These are phyloP conservation scores for Holocentrus rufus DNA, from an alignment of 2,797 vertebrate genomes.

Conservation along the genomic window DNA sequence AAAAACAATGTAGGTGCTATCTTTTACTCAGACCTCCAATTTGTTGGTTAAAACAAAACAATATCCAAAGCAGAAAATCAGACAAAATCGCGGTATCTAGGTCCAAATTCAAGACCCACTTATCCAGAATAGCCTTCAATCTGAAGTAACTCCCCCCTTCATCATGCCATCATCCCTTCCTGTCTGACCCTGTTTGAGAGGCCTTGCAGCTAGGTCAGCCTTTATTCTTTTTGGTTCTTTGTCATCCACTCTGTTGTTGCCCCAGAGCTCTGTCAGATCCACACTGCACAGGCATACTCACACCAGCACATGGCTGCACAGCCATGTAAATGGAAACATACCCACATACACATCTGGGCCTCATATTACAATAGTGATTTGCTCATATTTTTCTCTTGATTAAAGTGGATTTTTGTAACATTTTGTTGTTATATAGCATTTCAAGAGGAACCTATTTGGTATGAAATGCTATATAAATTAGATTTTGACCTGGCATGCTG, in stretches of 20 bases:
- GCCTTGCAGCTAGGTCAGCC: neutral
- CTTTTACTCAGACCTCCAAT: no score
- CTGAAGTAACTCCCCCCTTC: neutral
- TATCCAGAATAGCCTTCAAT: neutral
- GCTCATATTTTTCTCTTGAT: constrained; percentile 2
- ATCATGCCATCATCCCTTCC: neutral
- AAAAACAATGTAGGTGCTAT: no score
- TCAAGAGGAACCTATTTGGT: constrained; percentile 11
- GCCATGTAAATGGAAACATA: neutral
- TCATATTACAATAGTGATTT: neutral
- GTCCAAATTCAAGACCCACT: neutral
- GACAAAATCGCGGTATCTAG: neutral
- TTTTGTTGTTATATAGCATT: constrained; percentile 3
- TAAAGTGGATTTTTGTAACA: constrained; percentile 11
- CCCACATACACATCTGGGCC: neutral
- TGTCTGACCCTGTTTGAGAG: constrained; percentile 3
- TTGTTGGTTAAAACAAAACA: no score
- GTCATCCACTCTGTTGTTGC: neutral
- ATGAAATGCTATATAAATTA: constrained; percentile 19
- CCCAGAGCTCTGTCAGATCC: no score
- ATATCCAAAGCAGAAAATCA: neutral
- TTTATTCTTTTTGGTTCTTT: neutral
- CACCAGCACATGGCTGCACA: neutral
- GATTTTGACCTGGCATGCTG: constrained; percentile 33
- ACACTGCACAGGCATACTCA: neutral